Evolutionary conservation across 2,797 vertebrate genomes (phyloP), one percentile per base, ranked within the genome.

Genomic region (Sebastes trivittatus): DNA sequence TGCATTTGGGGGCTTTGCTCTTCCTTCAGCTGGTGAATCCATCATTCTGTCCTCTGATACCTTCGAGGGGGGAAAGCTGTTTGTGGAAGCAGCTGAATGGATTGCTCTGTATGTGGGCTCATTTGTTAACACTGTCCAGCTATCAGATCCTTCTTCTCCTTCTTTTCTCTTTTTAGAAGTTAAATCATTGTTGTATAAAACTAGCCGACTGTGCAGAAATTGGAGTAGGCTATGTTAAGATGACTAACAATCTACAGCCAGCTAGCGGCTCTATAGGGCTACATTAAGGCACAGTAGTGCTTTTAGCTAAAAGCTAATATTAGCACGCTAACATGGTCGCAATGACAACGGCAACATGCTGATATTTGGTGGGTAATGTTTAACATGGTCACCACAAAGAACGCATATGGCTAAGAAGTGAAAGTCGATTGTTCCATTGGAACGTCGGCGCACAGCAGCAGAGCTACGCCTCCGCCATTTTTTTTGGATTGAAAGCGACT

Each of bases 21-120:
- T 80, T 80, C 46, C 46, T 80, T 61, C 23, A 65, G 18, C 11
- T 14, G 56, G n/a, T 62, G 34, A 73, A 75, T 75, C 73, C 59
- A 75, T 83, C 70, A 79, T 38, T 6, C 22, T 55, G 80, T 56
- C 69, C 22, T 77, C 55, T 49, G 22, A 71, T 49, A 56, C 42
- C 65, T 65, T 69, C 2, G 11, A 34, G 66, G 65, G 69, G 64
- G 30, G 11, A 8, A 46, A 71, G 29, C 25, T 34, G 46, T 71
- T 72, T 62, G 36, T 71, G 52, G 76, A 61, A 29, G 67, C 38
- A 38, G 59, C 22, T 63, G 3, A 83, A 66, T 32, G 27, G 36
- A 32, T 23, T 55, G 56, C 63, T 76, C 68, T 42, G n/a, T 54
- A 32, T 29, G 60, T 30, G 29, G 46, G 56, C 46, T 76, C 29